Base-by-base conservation (phyloP, 2,797 vertebrate genomes). In the Jordanella pulchra region DNA sequence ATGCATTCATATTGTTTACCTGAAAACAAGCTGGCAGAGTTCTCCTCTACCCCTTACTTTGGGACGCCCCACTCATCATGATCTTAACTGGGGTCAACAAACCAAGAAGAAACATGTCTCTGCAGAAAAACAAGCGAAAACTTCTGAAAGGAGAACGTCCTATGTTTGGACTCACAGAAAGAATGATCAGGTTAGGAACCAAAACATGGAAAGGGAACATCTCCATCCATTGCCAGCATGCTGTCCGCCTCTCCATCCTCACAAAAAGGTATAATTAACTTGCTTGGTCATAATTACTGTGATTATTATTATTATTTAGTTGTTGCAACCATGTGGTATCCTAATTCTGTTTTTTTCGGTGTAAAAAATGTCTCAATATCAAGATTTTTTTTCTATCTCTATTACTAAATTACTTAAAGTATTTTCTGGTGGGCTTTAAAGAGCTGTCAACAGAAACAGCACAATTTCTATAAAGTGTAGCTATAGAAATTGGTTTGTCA, bases 1-100 rank as follows among this genome's bases (percentile, higher is more conserved):
- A 56, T 94, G 94, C 77, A 79, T 95, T 65, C 95, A 95, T 74
- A 84, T 63, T 25, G 35, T 96, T 63, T 94, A 94, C 84, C 80
- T 94, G 73, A 93, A 93, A 67, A 85, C 67, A 5, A 65, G 27
- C 17, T 80, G 85, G 88, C 53, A 30, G 47, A 72, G 69, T 45
- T 2, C 78, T 51, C 76, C 77, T 69, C 65, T 75, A 21, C 72
- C 80, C 13, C 71, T 42, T 35, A 48, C 56, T 45, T 7, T 28
- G 48, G 81, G 73, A 81, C 73, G 0, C 54, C 79, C 76, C 28
- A 44, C 78, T 47, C 81, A 45, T 23, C 55, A 80, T n/a, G 65
- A 55, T 53, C 76, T 77, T 73, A 70, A 76, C 76, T 0, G 56
- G 73, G 81, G 53, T 70, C 75, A 65, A 9, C 69, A 78, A 23